A percentile compares a stretch with the other conserved stretches of the same genome.
These are phyloP conservation scores for Apostichopus californicus DNA, from an alignment of 35 echinoderm and acorn worm species.

Conservation along the genomic window DNA sequence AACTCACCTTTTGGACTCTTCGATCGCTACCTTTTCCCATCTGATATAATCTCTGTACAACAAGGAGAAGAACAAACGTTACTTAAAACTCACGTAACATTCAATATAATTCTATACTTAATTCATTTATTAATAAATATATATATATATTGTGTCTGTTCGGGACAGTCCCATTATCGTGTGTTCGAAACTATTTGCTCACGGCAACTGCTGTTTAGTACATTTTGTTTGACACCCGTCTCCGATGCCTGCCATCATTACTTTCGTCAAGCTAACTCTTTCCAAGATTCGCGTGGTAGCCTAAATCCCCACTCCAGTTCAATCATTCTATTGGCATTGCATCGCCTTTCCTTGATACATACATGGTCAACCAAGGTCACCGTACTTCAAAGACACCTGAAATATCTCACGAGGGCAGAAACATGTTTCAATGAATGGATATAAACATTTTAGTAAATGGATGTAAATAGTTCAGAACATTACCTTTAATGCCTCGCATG, in stretches of 20 bases:
- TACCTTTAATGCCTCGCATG: conserved; percentile 6
- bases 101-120: not conserved
- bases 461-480: not conserved
- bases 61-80: not conserved
- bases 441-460: not conserved
- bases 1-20: conserved; percentile 23
- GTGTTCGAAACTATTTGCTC: too few relatives aligned
- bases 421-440: not conserved
- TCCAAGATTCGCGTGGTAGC: too few relatives aligned
- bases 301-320: not conserved
- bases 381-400: too few relatives aligned
- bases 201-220: too few relatives aligned
- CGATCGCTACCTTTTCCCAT: conserved; percentile 31
- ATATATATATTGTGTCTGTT: not conserved
- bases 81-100: too few relatives aligned
- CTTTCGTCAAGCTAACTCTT: too few relatives aligned
- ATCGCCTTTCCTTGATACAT: too few relatives aligned
- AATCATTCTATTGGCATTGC: not conserved
- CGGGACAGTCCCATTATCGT: too few relatives aligned
- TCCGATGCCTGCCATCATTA: too few relatives aligned
- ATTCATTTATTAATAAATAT: not conserved
- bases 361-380: too few relatives aligned
- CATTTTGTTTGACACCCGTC: too few relatives aligned
- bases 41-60: not conserved
- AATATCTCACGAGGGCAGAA: not conserved